Conservation (phyloP, 2,888 invertebrate genomes). For the Agrilus cyanescens region DNA sequence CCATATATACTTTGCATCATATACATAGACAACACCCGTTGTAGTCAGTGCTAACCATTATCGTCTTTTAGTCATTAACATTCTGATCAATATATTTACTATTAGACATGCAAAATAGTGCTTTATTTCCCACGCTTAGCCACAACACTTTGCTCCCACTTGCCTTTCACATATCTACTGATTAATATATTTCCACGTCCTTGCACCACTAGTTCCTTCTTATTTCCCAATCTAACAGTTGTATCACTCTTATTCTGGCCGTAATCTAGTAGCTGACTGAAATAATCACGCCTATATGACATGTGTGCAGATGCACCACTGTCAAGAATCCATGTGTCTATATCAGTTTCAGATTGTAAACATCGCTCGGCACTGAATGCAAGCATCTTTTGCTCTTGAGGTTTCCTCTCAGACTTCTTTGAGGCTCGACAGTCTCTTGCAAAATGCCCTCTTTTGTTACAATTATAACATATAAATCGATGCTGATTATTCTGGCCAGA, state of each 20-base stretch:
- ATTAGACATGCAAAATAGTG: too few relatives aligned
- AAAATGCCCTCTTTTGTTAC: conserved; percentile 13
- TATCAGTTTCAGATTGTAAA: background rate
- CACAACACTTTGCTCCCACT: too few relatives aligned
- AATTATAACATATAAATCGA: conserved; percentile 11
- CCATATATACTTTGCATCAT: too few relatives aligned
- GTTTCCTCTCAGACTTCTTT: conserved; percentile 1
- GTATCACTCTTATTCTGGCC: background rate
- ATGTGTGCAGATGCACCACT: conserved; percentile 19
- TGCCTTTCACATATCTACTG: too few relatives aligned
- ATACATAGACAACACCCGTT: too few relatives aligned
- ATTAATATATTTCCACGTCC: conserved; percentile 14
- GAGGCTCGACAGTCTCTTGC: conserved; percentile 9
- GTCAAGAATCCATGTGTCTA: conserved; percentile 17
- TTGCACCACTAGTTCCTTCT: conserved; percentile 14
- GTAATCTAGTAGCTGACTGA: too few relatives aligned
- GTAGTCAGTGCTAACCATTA: too few relatives aligned
- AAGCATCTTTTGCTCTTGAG: conserved; percentile 1
- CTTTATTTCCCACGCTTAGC: too few relatives aligned
- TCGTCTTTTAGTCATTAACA: too few relatives aligned
- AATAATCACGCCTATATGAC: conserved; percentile 12
- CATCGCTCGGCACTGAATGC: conserved; percentile 6
- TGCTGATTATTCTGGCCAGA: too few relatives aligned
- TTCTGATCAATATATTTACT: too few relatives aligned
- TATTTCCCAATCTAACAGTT: conserved; percentile 15